Evolutionary conservation across 2,888 invertebrate genomes (phyloP), one percentile per base, ranked within the genome.

Genomic region (Drosophila siamana): DNA sequence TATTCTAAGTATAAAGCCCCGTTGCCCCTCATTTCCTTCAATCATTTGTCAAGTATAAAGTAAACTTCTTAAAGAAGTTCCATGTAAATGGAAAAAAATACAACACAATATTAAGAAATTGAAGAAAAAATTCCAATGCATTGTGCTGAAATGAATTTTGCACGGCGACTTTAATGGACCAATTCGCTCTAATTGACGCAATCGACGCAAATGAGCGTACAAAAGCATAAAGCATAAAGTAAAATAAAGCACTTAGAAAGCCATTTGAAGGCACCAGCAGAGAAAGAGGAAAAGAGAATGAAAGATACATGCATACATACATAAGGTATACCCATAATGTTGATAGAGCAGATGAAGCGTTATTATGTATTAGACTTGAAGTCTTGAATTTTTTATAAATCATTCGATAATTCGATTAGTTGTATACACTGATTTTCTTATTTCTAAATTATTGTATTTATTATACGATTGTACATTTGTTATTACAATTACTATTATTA

Each of bases 131-230:
- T 82, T 85, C 76, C 87, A 81, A 78, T 78, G 68, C 82, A 68
- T 72, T 81, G 82, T 73, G 72, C 62, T 48, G 60, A 72, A 54
- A 57, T 50, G 57, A 55, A 46, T 62, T 75, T 71, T 82, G 87
- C 87, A 66, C 88, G 73, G 67, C 83, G 74, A 78, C 65, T 78
- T 84, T 88, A 78, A 85, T 84, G 84, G 85, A 85, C 85, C 85
- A 88, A 85, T 85, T 86, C 85, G 88, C 84, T 88, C 86, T 84
- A 80, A 88, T 83, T 88, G 78, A 84, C 78, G 73, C 87, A 85
- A 88, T 84, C 88, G 65, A 80, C 88, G 83, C 88, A 72, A 87
- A 69, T 63, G 68, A 82, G 88, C 88, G 86, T 86, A 83, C 77
- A 88, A 83, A 81, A 71, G 70, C 50, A 67, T 43, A 28, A 60